A percentile compares a stretch with the other conserved stretches of the same genome.
Evolutionary conservation across 2,888 invertebrate species (phyloP).

Genomic region (Oscheius sp.): DNA sequence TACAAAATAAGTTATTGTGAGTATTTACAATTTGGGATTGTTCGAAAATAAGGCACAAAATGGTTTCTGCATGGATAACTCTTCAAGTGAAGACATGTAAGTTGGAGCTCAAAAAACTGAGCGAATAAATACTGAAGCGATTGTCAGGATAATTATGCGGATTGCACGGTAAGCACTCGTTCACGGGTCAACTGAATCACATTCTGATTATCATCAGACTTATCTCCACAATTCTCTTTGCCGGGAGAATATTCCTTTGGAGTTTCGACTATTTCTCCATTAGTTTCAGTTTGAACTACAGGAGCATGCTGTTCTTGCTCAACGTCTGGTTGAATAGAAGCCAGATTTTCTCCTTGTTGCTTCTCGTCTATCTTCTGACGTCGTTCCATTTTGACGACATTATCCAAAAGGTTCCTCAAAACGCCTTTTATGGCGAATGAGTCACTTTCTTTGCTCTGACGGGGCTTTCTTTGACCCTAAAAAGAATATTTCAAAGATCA

Average conservation of each 20-base stretch:
- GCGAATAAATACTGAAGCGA: not conserved
- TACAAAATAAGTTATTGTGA: conserved; percentile 7
- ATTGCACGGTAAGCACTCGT: conserved; percentile 29
- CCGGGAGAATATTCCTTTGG: not conserved
- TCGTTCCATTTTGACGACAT: conserved; percentile 9
- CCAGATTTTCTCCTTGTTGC: not conserved
- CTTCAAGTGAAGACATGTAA: conserved; percentile 5
- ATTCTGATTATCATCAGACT: conserved; percentile 45
- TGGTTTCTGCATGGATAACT: not conserved
- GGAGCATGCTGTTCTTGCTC: not conserved
- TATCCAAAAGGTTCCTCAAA: conserved; percentile 12
- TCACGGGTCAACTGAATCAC: conserved; percentile 41
- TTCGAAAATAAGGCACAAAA: not conserved
- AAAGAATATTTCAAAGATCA: not conserved
- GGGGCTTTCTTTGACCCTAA: not conserved
- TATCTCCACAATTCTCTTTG: not conserved
- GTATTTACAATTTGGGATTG: conserved; percentile 4
- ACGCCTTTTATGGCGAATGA: not conserved
- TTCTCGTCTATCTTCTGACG: conserved; percentile 5
- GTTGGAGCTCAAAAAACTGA: not conserved
- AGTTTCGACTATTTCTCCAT: not conserved
- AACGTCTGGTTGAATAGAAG: not conserved
- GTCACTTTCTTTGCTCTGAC: conserved; percentile 9
- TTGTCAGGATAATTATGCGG: conserved; percentile 5
- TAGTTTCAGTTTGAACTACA: not conserved